phyloP scores from a whole-genome alignment of 2,113 vertebrate species.

The Anser cygnoides region DNA sequence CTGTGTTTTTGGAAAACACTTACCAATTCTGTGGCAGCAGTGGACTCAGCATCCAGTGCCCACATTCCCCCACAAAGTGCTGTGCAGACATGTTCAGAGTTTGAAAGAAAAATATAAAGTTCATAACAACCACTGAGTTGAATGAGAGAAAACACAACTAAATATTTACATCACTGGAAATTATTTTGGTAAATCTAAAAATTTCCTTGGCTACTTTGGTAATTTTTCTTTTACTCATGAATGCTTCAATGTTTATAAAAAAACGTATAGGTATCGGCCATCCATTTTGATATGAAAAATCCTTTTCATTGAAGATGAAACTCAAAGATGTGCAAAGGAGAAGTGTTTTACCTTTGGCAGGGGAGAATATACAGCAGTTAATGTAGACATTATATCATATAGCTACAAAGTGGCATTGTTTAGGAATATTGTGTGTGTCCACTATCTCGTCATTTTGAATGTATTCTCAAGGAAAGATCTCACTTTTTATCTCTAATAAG shows the following conservation, averaged over 20 bases:
- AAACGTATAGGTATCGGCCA: neutral
- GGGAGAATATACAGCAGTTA: neutral
- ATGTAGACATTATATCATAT: neutral
- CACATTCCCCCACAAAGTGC: neutral
- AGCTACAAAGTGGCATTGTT: neutral
- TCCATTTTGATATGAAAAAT: no score
- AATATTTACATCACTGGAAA: neutral
- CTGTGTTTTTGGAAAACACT: no score
- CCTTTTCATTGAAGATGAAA: neutral
- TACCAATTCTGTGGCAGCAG: no score
- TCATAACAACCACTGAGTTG: neutral
- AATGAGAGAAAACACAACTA: neutral
- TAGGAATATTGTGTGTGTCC: neutral
- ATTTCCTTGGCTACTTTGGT: neutral
- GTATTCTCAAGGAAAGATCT: neutral
- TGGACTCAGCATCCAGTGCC: no score
- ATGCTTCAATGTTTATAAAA: neutral
- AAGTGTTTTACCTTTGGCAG: slow-evolving; percentile 20
- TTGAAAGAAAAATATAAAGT: neutral
- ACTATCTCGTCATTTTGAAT: neutral
- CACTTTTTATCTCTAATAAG: neutral
- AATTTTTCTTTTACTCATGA: neutral
- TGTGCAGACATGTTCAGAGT: neutral
- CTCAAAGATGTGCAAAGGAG: neutral
- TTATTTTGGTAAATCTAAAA: slow-evolving; percentile 10